Evolutionary conservation across 2,797 vertebrate genomes (phyloP), one percentile per base, ranked within the genome.

Genomic region (Fratercula arctica): DNA sequence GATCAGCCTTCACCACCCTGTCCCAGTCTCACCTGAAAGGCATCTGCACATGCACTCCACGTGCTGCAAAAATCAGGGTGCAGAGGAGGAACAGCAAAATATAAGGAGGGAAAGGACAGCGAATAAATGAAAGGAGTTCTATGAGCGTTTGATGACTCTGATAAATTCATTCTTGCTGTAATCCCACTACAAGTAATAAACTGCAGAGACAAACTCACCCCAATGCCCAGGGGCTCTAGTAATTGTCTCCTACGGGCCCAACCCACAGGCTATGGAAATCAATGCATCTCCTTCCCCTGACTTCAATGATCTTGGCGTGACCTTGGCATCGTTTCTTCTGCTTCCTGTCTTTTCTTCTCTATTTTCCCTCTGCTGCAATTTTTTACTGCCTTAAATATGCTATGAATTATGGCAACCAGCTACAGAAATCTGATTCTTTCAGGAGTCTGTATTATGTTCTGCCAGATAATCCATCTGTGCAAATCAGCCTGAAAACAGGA

Each of bases 361-460:
- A 6, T 77, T 75, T 86, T 95, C 18, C 18, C 63, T 88, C 35
- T 85, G 56, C 26, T 87, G 39, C n/a, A 80, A 43, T 29, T 39
- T 86, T 94, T 92, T 84, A 50, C 57, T 94, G 68, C 75, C 54
- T 90, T 43, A 92, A 94, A 83, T 76, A 83, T 8, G 1, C 43
- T 73, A 9, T 77, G 81, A 95, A 85, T 95, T 90, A 83, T 21
- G 35, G 46, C 53, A 95, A 80, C 17, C 50, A 89, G 76, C 61
- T 88, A 69, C 24, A 68, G 88, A 96, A 94, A 96, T 51, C 64
- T 80, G 83, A 76, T 78, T 79, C 60, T 95, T 94, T 93, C 50
- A 94, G 83, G 57, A 66, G 23, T 59, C 81, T 61, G 1, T 74
- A 56, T 77, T 82, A 26, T 46, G 35, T 78, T 93, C 87, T 96